Evolutionary conservation across 1,140 invertebrate genomes (phyloP).

Genomic region (Aporrectodea caliginosa): DNA sequence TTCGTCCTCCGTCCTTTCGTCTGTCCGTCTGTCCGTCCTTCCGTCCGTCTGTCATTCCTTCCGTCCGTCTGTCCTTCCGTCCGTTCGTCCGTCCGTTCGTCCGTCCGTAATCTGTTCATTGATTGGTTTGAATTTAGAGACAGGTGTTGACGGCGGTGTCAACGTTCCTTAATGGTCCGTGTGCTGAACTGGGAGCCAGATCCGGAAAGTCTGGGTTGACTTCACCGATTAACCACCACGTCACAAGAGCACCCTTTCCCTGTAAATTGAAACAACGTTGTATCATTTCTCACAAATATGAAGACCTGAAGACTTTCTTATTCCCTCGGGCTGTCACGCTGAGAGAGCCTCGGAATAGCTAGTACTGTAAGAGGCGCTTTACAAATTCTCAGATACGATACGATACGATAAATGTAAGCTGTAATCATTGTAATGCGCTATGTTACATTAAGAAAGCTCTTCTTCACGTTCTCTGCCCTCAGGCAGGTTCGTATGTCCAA

Average conservation of each 20-base stretch:
- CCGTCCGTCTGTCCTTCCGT: not conserved
- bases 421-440: too few species aligned
- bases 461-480: too few species aligned
- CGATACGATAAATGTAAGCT: too few species aligned
- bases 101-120: not conserved
- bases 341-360: too few species aligned
- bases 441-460: too few species aligned
- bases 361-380: too few species aligned
- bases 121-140: not conserved
- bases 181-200: slow-evolving; percentile 12
- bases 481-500: too few species aligned
- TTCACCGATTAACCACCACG: slow-evolving; percentile 26
- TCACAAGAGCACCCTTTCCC: slow-evolving; percentile 30
- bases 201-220: slow-evolving; percentile 32
- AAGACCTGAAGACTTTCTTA: too few species aligned
- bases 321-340: too few species aligned
- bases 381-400: too few species aligned
- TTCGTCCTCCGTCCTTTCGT: not conserved
- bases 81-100: not conserved
- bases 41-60: not conserved
- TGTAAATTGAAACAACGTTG: not conserved
- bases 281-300: too few species aligned
- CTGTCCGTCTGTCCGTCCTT: not conserved
- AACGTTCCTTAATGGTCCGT: not conserved
- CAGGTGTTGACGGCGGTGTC: not conserved